These are phyloP conservation scores for Gnathochromis pfefferi DNA, from an alignment of 2,113 vertebrate genomes.

Conservation along the genomic window DNA sequence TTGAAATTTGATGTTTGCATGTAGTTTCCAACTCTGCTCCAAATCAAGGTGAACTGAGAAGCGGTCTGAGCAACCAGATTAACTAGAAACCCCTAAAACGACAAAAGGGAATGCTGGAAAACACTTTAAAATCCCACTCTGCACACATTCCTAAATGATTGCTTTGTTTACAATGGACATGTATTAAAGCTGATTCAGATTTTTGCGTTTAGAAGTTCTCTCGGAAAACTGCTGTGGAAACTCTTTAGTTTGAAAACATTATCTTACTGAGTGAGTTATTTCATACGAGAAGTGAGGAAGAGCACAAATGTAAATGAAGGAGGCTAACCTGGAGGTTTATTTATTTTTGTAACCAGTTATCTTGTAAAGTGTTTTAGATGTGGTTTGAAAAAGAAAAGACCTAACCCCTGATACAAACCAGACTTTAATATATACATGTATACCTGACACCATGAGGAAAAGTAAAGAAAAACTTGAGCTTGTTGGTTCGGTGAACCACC, in stretches of 20 bases:
- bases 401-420: neutral
- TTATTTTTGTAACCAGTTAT: neutral
- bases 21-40: neutral
- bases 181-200: neutral
- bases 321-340: neutral
- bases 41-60: neutral
- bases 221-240: neutral
- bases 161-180: neutral
- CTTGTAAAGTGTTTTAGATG: neutral
- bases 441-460: neutral
- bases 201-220: neutral
- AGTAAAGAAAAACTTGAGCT: neutral
- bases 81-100: neutral
- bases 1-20: neutral
- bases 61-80: neutral
- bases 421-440: neutral
- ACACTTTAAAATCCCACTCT: neutral
- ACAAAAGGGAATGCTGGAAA: neutral
- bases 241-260: neutral
- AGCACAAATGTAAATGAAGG: neutral
- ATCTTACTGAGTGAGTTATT: neutral
- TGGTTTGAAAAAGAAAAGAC: neutral
- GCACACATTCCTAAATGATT: neutral
- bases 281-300: neutral
- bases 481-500: neutral